Evolutionary conservation across 2,888 invertebrate species (phyloP).

Genomic region (Xylophagus ater): DNA sequence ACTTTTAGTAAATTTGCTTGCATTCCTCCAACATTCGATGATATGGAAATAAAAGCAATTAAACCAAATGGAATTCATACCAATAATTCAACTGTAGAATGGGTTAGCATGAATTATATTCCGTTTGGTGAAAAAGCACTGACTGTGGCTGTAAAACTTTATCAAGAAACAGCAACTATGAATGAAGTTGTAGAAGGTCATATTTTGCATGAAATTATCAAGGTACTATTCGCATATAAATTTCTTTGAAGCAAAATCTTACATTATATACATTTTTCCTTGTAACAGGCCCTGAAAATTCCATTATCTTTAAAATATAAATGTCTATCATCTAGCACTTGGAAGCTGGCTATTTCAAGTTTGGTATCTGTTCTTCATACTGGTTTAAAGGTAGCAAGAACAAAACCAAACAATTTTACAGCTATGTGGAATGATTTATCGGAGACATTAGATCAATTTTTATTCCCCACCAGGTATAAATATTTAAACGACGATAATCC

Average conservation of each 20-base stretch:
- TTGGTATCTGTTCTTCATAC: slow-evolving; percentile 67
- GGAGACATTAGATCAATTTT: slow-evolving; percentile 75
- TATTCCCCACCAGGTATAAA: slow-evolving; percentile 70
- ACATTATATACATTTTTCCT: background rate
- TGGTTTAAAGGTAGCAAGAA: slow-evolving; percentile 78
- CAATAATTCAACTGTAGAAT: slow-evolving; percentile 47
- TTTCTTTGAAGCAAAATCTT: slow-evolving; percentile 3
- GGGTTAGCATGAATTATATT: slow-evolving; percentile 71
- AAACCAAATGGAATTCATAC: slow-evolving; percentile 11
- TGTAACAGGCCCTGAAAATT: slow-evolving; percentile 47
- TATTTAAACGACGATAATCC: background rate
- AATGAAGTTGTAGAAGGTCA: slow-evolving; percentile 58
- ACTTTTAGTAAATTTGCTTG: slow-evolving; percentile 60
- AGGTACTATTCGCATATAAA: slow-evolving; percentile 24
- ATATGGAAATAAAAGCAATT: slow-evolving; percentile 28
- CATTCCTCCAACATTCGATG: slow-evolving; percentile 44
- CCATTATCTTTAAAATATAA: slow-evolving; percentile 71
- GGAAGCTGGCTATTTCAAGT: slow-evolving; percentile 71
- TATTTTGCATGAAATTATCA: slow-evolving; percentile 56
- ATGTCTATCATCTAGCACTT: slow-evolving; percentile 67
- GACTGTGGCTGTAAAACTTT: slow-evolving; percentile 61
- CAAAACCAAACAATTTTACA: slow-evolving; percentile 58
- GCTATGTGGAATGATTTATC: slow-evolving; percentile 82
- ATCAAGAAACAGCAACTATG: slow-evolving; percentile 60
- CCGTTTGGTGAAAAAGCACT: slow-evolving; percentile 76